Evolutionary conservation across 1,140 invertebrate genomes (phyloP).

Genomic region (Periplaneta americana): DNA sequence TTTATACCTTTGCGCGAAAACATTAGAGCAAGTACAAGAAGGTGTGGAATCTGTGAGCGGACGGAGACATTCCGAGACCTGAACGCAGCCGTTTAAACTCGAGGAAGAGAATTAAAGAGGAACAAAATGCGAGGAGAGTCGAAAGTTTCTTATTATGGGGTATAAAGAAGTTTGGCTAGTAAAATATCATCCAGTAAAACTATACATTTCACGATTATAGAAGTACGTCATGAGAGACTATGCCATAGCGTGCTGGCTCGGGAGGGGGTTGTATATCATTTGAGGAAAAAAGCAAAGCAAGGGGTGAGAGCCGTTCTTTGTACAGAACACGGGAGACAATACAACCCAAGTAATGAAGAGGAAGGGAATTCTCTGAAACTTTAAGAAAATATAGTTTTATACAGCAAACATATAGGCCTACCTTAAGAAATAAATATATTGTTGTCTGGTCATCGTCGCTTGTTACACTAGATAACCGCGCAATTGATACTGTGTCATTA

Average conservation of each 20-base stretch:
- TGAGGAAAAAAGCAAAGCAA: neutral
- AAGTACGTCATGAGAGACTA: neutral
- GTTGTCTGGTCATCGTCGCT: too few species aligned
- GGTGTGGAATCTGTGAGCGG: too few species aligned
- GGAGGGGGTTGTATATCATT: neutral
- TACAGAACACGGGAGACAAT: neutral
- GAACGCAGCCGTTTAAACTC: neutral
- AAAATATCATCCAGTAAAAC: neutral
- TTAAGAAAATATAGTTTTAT: too few species aligned
- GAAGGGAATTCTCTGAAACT: too few species aligned
- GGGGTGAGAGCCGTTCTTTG: neutral
- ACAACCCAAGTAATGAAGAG: neutral
- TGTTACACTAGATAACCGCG: too few species aligned
- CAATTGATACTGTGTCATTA: too few species aligned
- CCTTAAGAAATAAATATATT: too few species aligned
- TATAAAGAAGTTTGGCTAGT: neutral
- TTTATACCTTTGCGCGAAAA: too few species aligned
- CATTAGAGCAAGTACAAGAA: too few species aligned
- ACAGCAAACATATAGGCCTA: too few species aligned
- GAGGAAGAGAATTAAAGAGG: neutral
- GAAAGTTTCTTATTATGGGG: neutral
- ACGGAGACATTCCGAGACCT: neutral
- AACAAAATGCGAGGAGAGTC: neutral
- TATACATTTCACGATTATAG: neutral
- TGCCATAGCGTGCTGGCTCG: neutral